A percentile compares a stretch with the other conserved stretches of the same genome.
Conservation (phyloP, 1,140 invertebrate genomes). For the Patella vulgata region DNA sequence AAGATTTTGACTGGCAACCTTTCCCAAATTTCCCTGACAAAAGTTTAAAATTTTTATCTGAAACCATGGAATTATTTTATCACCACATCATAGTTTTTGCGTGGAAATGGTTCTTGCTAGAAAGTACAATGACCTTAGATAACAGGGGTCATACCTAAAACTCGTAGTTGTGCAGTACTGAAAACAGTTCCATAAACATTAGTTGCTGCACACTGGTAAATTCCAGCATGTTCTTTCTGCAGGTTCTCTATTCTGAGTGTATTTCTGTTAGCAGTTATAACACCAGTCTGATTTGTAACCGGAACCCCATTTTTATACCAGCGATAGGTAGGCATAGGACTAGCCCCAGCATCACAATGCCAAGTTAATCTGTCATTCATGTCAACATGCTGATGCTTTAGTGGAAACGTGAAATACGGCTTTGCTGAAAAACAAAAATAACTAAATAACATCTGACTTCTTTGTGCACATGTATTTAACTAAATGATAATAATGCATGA, state of each 20-base stretch:
- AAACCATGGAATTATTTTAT: too few relatives aligned
- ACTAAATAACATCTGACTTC: conserved; percentile 82
- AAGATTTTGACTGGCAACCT: too few relatives aligned
- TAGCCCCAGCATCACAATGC: conserved; percentile 95
- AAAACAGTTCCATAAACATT: conserved; percentile 89
- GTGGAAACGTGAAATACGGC: conserved; percentile 91
- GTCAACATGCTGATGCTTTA: conserved; percentile 89
- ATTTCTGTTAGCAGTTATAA: conserved; percentile 24
- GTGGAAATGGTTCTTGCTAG: too few relatives aligned
- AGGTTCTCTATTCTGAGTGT: conserved; percentile 37
- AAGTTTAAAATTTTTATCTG: too few relatives aligned
- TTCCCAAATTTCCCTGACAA: too few relatives aligned
- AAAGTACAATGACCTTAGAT: too few relatives aligned
- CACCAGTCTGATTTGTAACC: conserved; percentile 69
- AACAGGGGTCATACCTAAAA: conserved; percentile 69
- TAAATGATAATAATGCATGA: conserved; percentile 92
- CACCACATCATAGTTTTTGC: too few relatives aligned
- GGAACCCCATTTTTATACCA: conserved; percentile 82
- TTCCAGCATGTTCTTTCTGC: conserved; percentile 78
- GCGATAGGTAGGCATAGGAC: conserved; percentile 89
- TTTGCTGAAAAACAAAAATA: conserved; percentile 72
- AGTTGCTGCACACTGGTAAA: conserved; percentile 93
- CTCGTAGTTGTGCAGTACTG: conserved; percentile 89
- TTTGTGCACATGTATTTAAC: too few relatives aligned
- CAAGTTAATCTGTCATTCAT: conserved; percentile 82